phyloP scores from a whole-genome alignment of 1,140 invertebrate species.

The Magallana gigas region DNA sequence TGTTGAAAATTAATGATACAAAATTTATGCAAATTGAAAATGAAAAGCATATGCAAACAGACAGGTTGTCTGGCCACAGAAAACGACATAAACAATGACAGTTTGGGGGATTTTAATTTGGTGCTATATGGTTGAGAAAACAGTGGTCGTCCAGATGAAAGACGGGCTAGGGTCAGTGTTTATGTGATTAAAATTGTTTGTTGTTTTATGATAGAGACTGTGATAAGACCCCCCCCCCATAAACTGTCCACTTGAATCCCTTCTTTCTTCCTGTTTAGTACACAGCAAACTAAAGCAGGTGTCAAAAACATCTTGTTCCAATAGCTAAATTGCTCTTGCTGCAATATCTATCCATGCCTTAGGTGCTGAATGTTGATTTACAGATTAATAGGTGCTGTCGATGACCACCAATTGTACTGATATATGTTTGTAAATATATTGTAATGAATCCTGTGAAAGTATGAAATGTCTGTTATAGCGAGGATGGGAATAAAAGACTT shows the following conservation, averaged over 20 bases:
- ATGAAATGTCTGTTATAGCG: no score
- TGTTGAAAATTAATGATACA: conserved; percentile 25
- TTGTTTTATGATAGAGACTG: conserved; percentile 14
- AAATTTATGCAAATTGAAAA: conserved; percentile 37
- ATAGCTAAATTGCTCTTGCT: background rate
- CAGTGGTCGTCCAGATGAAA: background rate
- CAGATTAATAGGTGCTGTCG: no score
- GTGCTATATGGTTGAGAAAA: conserved; percentile 8
- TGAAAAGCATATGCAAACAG: conserved; percentile 25
- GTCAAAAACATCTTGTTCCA: background rate
- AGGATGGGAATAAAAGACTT: no score
- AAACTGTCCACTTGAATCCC: background rate
- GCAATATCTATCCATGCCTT: background rate
- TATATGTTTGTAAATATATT: no score
- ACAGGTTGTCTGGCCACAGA: background rate
- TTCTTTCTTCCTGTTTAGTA: background rate
- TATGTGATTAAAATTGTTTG: conserved; percentile 11
- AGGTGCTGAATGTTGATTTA: no score
- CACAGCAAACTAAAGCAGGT: background rate
- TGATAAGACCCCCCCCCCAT: conserved; percentile 2
- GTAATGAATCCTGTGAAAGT: no score
- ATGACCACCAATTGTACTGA: no score
- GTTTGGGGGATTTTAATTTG: conserved; percentile 25
- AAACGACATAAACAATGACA: conserved; percentile 16
- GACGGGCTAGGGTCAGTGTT: background rate